Base-by-base conservation (phyloP, 2,113 vertebrate genomes). In the Myotis davidii region DNA sequence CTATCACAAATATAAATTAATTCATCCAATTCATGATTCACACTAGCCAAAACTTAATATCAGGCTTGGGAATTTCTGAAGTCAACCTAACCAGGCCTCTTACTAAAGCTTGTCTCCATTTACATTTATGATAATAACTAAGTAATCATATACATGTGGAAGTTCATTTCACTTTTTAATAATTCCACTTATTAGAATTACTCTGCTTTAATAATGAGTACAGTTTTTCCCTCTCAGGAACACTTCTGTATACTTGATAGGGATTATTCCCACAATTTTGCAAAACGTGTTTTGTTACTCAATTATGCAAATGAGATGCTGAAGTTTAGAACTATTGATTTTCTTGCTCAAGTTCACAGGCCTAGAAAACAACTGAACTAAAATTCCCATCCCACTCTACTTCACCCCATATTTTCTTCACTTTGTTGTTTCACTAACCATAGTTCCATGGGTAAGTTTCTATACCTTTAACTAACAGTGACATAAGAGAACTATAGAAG, bases 281-380 rank as follows among this genome's bases (percentile, higher is more conserved):
- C 64, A 67, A 92, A 34, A 73, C 73, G 5, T 45, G 12, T 76
- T 76, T 39, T 69, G 50, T 59, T 82, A 79, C 23, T 89, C 20
- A 14, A 21, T 83, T 87, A 88, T 81, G 34, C 13, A 95, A 96
- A 91, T 73, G 34, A 96, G 18, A 34, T 76, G 48, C 17, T 70
- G 32, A 81, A 56, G 86, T 79, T 85, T 6, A 70, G n/a, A 96
- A 90, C 90, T 39, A 91, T 0, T 78, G 83, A 93, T 56, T 92
- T 93, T 94, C 48, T 83, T 91, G 37, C 29, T 88, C 50, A 92
- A 59, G 18, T 82, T 83, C 42, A 52, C 9, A 84, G 82, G 91
- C 70, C 50, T n/a, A 48, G n/a, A 50, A 64, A 64, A 56, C 14
- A 89, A 18, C 8, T 76, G 65, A 90, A 1, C 17, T 72, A 27